phyloP scores from a whole-genome alignment of 2,797 vertebrate species.

The Melanotaenia boesemani region DNA sequence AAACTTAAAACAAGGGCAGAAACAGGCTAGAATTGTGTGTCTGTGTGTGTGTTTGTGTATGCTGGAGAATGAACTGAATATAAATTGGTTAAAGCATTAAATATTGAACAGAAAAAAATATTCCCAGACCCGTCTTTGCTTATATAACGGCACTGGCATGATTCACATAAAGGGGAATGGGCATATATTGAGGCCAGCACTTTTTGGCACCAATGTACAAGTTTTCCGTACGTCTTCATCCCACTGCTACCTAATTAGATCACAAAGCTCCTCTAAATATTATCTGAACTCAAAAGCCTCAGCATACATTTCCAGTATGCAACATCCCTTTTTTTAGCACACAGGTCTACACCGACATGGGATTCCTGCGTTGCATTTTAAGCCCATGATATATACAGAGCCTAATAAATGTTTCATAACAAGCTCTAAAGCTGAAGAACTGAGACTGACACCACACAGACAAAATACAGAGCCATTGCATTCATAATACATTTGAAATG shows the following conservation, averaged over 20 bases:
- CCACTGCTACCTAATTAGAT: conserved; percentile 78
- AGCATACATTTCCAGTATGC: conserved; percentile 41
- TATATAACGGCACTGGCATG: conserved; percentile 77
- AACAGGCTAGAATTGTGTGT: conserved; percentile 51
- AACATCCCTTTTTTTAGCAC: conserved; percentile 27
- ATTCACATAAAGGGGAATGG: conserved; percentile 61
- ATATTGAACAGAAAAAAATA: conserved; percentile 81
- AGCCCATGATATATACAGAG: conserved; percentile 32
- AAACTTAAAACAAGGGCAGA: conserved; percentile 59
- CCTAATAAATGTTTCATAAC: conserved; percentile 59
- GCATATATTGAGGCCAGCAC: conserved; percentile 60
- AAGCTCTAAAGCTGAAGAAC: conserved; percentile 39
- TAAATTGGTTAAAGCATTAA: conserved; percentile 79
- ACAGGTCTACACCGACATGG: conserved; percentile 19
- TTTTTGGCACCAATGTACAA: conserved; percentile 66
- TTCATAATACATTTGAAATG: conserved; percentile 61
- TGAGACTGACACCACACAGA: conserved; percentile 48
- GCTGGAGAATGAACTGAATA: conserved; percentile 69
- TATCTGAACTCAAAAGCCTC: conserved; percentile 55
- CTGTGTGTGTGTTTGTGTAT: conserved; percentile 40
- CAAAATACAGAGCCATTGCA: conserved; percentile 33
- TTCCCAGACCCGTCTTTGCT: conserved; percentile 72
- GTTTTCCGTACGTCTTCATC: conserved; percentile 67
- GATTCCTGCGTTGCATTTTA: conserved; percentile 34
- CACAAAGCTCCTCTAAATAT: conserved; percentile 70